phyloP scores from a whole-genome alignment of 2,113 vertebrate species.

The Phasianus colchicus region DNA sequence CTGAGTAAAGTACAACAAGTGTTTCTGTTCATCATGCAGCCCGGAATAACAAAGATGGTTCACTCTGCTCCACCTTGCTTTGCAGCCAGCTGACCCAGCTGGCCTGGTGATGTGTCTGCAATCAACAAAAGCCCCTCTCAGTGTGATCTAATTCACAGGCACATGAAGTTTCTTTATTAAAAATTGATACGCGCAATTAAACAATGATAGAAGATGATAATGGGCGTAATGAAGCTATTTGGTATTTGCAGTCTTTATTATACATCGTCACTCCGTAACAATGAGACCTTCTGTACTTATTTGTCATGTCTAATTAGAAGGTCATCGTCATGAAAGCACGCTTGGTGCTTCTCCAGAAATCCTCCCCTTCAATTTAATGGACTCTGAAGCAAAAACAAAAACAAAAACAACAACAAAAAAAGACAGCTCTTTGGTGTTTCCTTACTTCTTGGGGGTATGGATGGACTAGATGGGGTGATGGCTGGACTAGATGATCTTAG shows the following conservation, averaged over 20 bases:
- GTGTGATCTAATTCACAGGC: background rate
- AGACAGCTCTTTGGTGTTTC: background rate
- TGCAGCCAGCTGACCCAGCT: background rate
- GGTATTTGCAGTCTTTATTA: slow-evolving; percentile 36
- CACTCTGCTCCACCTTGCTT: background rate
- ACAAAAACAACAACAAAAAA: background rate
- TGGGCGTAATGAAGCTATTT: slow-evolving; percentile 30
- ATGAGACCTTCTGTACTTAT: slow-evolving; percentile 12
- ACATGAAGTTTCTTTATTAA: slow-evolving; percentile 35
- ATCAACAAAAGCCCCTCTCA: background rate
- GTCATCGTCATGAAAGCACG: background rate
- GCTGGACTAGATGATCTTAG: too few relatives aligned
- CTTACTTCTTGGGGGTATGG: background rate
- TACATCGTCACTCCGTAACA: background rate
- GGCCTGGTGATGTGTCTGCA: background rate
- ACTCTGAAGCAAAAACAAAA: background rate
- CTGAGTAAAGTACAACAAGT: slow-evolving; percentile 11
- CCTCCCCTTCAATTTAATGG: background rate
- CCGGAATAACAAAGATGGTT: background rate
- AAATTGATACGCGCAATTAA: slow-evolving; percentile 45
- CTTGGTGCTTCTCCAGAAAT: background rate
- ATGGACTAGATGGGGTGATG: too few relatives aligned
- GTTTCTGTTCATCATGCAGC: background rate
- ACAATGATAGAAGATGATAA: slow-evolving; percentile 15
- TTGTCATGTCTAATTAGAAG: background rate